Evolutionary conservation across 2,797 vertebrate genomes (phyloP), one percentile per base, ranked within the genome.

Genomic region (Lacerta viridis): DNA sequence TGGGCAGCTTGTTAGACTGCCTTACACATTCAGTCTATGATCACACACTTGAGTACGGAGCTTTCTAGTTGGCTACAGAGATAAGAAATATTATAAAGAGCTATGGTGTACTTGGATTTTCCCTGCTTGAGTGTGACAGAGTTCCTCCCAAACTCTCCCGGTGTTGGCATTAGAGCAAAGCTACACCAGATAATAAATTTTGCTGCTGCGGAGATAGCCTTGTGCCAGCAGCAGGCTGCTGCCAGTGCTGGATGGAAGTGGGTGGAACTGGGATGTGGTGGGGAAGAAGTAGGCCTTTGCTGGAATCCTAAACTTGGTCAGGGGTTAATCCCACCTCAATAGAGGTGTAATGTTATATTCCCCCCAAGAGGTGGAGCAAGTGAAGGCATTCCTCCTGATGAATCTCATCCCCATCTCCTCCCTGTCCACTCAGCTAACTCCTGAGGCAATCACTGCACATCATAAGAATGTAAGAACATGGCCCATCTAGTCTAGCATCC

Each of bases 21-120:
- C 87, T 88, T 92, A 88, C 84, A 89, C 83, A 89, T 84, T 80
- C 88, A 84, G 50, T 85, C 55, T 89, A 64, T 90, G 90, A 92
- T 90, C 59, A 78, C 75, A 69, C 41, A 66, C 59, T 92, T 66
- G 39, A 88, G 90, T 74, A 87, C 64, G 68, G 50, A 90, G 80
- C 29, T 92, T 93, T 92, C 91, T 87, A 90, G 81, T 46, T 88
- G 87, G 88, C 84, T 85, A 81, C 75, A 88, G 89, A 46, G 46
- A 81, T 72, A 74, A 80, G 78, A 87, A 81, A 87, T 81, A 61
- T 64, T 27, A 74, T 72, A 7, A 72, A 87, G 43, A 75, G n/a
- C 1, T 10, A 74, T 74, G 39, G 2, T 69, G 25, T 64, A 50
- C 79, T 64, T 36, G 17, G 25, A 33, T 61, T 55, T 36, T 64